These are phyloP conservation scores for Macrochelys suwanniensis DNA, from an alignment of 2,797 vertebrate species.

Conservation along the genomic window DNA sequence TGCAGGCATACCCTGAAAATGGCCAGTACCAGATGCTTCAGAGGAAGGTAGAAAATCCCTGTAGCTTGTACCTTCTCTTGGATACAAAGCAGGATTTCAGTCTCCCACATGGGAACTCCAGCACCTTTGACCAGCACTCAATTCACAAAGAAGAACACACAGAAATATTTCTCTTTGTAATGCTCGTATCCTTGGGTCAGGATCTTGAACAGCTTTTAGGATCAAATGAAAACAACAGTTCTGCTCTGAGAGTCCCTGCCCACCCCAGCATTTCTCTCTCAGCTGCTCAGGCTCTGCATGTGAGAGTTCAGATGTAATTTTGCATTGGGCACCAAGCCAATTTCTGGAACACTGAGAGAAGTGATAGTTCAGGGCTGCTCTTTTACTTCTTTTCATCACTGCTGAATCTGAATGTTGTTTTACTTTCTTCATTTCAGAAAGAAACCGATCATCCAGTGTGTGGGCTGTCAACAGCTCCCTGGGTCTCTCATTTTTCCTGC, in stretches of 20 bases:
- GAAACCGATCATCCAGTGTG: slow-evolving; percentile 37
- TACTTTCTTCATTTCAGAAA: slow-evolving; percentile 49
- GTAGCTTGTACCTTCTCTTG: background rate
- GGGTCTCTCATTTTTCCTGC: background rate
- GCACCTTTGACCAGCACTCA: background rate
- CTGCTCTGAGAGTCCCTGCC: slow-evolving; percentile 39
- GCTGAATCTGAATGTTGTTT: slow-evolving; percentile 63
- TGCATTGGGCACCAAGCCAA: slow-evolving; percentile 70
- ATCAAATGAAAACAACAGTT: slow-evolving; percentile 35
- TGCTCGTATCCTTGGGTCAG: slow-evolving; percentile 19
- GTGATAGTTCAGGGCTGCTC: slow-evolving; percentile 71
- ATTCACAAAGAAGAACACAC: background rate
- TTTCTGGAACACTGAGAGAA: slow-evolving; percentile 44
- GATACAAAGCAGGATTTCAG: background rate
- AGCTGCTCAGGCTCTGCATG: background rate
- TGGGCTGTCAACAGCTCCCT: slow-evolving; percentile 33
- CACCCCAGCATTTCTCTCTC: slow-evolving; percentile 10
- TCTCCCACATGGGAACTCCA: background rate
- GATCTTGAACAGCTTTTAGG: slow-evolving; percentile 35
- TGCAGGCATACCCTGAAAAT: background rate
- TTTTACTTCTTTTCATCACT: slow-evolving; percentile 57
- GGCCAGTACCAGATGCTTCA: background rate
- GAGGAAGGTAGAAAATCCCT: background rate
- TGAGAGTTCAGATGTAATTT: slow-evolving; percentile 73
- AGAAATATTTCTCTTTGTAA: background rate